Base-by-base conservation (phyloP, 2,113 vertebrate genomes). In the Corythornis vintsioides region DNA sequence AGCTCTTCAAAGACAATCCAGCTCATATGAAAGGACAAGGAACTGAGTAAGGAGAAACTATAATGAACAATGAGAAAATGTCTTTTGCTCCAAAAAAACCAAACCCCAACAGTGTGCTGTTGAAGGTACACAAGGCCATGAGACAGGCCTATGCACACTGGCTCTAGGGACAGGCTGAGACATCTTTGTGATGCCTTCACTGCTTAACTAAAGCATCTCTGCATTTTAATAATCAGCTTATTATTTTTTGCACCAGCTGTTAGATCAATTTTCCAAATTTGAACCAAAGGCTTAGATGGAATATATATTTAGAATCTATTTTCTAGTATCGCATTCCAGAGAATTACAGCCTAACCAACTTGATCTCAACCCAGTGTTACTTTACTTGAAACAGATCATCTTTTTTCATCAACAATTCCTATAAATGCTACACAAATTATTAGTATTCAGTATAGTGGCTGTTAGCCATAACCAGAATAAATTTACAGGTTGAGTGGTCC, bases 21-120 rank as follows among this genome's bases (percentile, higher is more conserved):
- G 15, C 22, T 42, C 31, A 26, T 24, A 47, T 0, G 0, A 53
- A 83, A 75, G 11, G 38, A 16, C 29, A 59, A 79, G 14, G 7
- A 83, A 75, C 11, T 1, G 3, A 13, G 20, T 69, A 57, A 21
- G 25, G 12, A 74, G 55, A 73, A 71, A 48, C 3, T 52, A 10
- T 5, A 33, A 45, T 11, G 38, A 60, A 13, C 20, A 40, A 13
- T 6, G 14, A 67, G 28, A 50, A 74, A 90, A 50, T 0, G 4
- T 9, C 3, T 83, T 16, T n/a, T 75, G 10, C 20, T 47, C 4
- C n/a, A 26, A 53, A 26, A 66, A 33, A 33, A 48, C 15, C 5
- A 20, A 65, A 52, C 43, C 3, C 7, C 10, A 35, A 24, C 22
- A 45, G 11, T n/a, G 6, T 20, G 42, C 13, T 35, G 50, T 52